Evolutionary conservation across 2,888 invertebrate species (phyloP), one percentile per base, ranked within the genome.

Genomic region (Tricholauxania praeusta): DNA sequence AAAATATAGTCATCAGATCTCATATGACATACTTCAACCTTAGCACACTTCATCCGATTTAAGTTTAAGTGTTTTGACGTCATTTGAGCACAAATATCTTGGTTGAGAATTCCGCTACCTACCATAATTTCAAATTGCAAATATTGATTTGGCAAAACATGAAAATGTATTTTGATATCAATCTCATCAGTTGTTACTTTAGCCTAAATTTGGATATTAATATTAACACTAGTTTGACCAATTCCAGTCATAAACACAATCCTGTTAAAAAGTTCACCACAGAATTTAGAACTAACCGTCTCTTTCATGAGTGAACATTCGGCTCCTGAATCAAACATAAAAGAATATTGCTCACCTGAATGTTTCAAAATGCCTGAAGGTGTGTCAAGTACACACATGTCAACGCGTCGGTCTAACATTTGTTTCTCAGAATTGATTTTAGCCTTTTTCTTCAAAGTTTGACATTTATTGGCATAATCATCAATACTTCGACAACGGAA

Each of bases 131-230:
- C 17, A 17, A 17, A 19, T 4, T 19, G 55, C 17, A 55, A 17
- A 17, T 17, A 55, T 17, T 7, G 48, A 48, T 64, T 48, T 64
- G 64, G 19, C 17, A 48, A 64, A 48, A 64, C 64, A 48, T 64
- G 64, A 48, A 64, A 64, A 17, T 7, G 19, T 48, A 64, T 22
- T 47, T 64, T 15, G 7, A 64, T n/a, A 64, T 48, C 64, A 48
- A 64, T 64, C 2, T 48, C 64, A 32, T 64, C 48, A n/a, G 47
- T 48, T 64, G 12, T 10, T 48, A 64, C 48, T 48, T 48, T n/a
- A 15, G 64, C 7, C 22, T 47, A 64, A 64, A 64, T 64, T 64
- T 32, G 64, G 48, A 64, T 47, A 64, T 15, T 64, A 64, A 2
- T 12, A 3, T 48, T 47, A 12, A 17, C 55, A 17, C 2, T 17